Evolutionary conservation across 2,797 vertebrate genomes (phyloP), one percentile per base, ranked within the genome.

Genomic region (Antennarius maculatus): DNA sequence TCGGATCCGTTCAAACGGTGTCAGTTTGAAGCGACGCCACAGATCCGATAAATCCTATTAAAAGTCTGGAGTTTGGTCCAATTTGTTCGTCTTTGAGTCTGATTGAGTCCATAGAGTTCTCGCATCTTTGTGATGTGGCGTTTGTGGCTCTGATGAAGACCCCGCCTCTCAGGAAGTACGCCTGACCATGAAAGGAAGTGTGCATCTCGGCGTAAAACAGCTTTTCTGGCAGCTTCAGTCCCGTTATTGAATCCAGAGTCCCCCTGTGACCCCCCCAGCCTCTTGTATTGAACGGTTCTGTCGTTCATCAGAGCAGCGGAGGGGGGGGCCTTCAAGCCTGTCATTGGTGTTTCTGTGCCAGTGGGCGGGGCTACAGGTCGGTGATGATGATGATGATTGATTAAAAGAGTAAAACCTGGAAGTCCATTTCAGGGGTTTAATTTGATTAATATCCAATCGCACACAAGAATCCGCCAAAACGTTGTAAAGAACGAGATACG

Each of bases 181-280:
- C 61, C 77, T 60, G 23, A 39, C 71, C 79, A 47, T 79, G 66
- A 80, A 71, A 80, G 72, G 66, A 71, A 57, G 49, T 54, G 65
- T 18, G 77, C 80, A 66, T 83, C 78, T 53, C 65, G 1, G 76
- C 54, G 52, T 78, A 70, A 41, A 81, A 77, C 70, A 29, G 65
- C 61, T 75, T 73, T 46, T 55, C 83, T 74, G 71, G 71, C 85
- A 71, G 76, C 70, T 72, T n/a, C 78, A n/a, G 76, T 77, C 57
- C 66, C 66, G 52, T 81, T 79, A 81, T 80, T 76, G 70, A 83
- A 75, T 81, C 78, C 81, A 71, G 66, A 86, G 73, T 80, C 78
- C 48, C 70, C 27, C 78, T 1, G 65, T 81, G 87, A 86, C 23
- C 84, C 87, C 86, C 79, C 84, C 72, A 76, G 74, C 74, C 74